Conservation (phyloP, 2,888 invertebrate species). For the Cyclophora punctaria region DNA sequence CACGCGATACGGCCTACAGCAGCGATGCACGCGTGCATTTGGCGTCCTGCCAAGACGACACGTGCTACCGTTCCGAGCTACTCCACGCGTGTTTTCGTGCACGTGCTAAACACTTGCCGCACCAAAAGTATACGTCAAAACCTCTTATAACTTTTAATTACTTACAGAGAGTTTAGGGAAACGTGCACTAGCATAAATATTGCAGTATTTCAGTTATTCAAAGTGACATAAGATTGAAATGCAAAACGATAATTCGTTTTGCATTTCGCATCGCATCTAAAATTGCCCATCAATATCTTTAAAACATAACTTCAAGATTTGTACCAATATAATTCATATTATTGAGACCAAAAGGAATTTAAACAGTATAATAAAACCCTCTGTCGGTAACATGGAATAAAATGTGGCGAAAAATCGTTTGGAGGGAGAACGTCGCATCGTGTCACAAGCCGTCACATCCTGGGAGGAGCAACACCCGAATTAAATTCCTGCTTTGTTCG, state of each 20-base stretch:
- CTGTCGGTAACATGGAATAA: conserved; percentile 33
- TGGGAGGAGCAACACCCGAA: conserved; percentile 53
- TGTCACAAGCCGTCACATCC: conserved; percentile 57
- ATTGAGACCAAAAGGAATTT: conserved; percentile 21
- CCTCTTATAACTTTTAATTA: background rate
- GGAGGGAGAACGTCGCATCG: conserved; percentile 37
- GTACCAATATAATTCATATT: conserved; percentile 10
- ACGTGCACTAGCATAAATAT: too few relatives aligned
- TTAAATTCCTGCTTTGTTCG: conserved; percentile 61
- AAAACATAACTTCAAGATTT: too few relatives aligned
- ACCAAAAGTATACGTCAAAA: background rate
- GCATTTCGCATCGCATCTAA: too few relatives aligned
- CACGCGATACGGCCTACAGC: conserved; percentile 6
- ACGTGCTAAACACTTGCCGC: conserved; percentile 5
- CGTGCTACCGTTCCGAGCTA: background rate
- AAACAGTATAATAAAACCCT: conserved; percentile 34
- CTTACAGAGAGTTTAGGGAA: background rate
- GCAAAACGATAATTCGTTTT: too few relatives aligned
- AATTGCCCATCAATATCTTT: too few relatives aligned
- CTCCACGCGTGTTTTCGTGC: background rate
- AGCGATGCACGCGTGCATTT: conserved; percentile 11
- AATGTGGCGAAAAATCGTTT: conserved; percentile 49
- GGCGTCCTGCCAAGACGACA: conserved; percentile 14
- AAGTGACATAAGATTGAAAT: too few relatives aligned
- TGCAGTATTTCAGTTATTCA: too few relatives aligned